Conservation (phyloP, 2,797 vertebrate species). For the Myiotriccus ornatus region DNA sequence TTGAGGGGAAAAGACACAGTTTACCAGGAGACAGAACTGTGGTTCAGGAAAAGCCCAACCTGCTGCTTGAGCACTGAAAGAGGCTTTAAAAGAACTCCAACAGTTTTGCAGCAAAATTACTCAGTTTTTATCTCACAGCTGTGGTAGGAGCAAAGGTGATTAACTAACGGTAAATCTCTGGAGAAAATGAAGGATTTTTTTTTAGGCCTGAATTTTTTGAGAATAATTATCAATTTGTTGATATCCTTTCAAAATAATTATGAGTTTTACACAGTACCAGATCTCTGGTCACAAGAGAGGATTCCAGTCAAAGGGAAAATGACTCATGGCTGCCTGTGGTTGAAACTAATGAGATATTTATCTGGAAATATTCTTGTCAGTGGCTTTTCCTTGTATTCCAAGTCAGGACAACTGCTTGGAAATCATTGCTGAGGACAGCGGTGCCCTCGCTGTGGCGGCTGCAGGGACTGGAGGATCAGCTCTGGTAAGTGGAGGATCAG, state of each 20-base stretch:
- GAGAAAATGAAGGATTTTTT: background rate
- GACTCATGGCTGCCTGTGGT: conserved; percentile 42
- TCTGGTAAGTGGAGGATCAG: background rate
- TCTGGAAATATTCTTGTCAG: conserved; percentile 2
- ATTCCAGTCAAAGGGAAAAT: conserved; percentile 34
- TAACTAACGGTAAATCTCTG: background rate
- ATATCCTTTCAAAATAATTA: conserved; percentile 1
- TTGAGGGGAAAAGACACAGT: accelerated
- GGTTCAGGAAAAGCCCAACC: background rate
- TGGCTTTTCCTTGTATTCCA: background rate
- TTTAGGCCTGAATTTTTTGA: background rate
- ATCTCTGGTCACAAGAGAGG: conserved; percentile 35
- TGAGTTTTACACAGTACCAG: background rate
- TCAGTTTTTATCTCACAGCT: background rate
- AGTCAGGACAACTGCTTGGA: background rate
- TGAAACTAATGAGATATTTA: conserved; percentile 48
- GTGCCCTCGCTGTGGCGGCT: background rate
- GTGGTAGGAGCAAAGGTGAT: background rate
- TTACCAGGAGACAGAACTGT: background rate
- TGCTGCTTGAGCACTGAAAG: background rate
- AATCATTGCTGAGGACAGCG: accelerated
- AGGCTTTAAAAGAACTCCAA: background rate
- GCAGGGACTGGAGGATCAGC: background rate
- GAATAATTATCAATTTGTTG: background rate
- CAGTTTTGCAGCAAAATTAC: background rate